A percentile compares a stretch with the other conserved stretches of the same genome.
Evolutionary conservation across 2,797 vertebrate genomes (phyloP).

Genomic region (Crenuchus spilurus): DNA sequence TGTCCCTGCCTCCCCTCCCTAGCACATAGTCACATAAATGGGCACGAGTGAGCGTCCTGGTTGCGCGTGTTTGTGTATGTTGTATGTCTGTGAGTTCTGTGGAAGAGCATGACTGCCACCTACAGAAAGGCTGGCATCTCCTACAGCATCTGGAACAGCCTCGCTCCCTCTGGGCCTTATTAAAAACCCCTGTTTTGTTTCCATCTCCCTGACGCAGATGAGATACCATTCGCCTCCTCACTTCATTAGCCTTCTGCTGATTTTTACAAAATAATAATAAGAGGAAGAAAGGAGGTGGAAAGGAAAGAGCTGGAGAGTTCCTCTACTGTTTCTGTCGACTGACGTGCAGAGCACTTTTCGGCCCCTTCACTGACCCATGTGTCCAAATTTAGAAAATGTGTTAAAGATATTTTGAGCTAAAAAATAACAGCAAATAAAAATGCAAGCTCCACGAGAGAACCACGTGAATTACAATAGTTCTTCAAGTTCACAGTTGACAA

Average conservation of each 20-base stretch:
- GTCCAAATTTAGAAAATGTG: constrained; percentile 11
- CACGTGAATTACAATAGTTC: no score
- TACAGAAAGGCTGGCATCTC: constrained; percentile 37
- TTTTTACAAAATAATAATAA: constrained; percentile 38
- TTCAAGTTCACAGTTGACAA: no score
- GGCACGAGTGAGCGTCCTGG: neutral
- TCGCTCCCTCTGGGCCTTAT: constrained; percentile 56
- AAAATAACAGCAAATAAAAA: constrained; percentile 25
- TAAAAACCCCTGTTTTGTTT: constrained; percentile 57
- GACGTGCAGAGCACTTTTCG: constrained; percentile 12
- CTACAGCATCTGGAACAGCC: neutral
- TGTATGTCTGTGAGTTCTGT: neutral
- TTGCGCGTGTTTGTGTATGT: neutral
- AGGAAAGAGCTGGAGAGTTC: constrained; percentile 60
- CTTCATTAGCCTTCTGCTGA: constrained; percentile 52
- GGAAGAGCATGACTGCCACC: constrained; percentile 58
- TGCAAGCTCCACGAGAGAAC: neutral
- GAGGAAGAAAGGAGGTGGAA: constrained; percentile 57
- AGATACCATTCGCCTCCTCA: constrained; percentile 36
- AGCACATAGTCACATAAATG: neutral
- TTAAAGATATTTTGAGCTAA: constrained; percentile 18
- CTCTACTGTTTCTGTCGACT: constrained; percentile 58
- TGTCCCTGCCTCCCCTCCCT: neutral
- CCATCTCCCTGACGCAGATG: constrained; percentile 45
- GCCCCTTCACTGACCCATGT: neutral